Conservation (phyloP, 2,797 vertebrate species). For the Poecile montanus region DNA sequence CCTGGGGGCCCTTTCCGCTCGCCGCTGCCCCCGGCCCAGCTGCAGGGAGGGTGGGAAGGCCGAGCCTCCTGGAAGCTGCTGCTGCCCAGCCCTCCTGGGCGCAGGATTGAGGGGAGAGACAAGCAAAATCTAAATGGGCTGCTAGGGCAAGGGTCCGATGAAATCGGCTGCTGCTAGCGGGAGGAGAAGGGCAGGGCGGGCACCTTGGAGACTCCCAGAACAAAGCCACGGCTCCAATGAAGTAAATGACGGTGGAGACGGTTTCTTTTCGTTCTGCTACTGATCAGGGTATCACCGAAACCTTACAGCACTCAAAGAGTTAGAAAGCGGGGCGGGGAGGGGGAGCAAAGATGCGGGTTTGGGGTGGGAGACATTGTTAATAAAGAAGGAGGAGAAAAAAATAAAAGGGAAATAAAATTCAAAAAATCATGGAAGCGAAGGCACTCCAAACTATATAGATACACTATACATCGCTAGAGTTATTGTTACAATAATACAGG, state of each 20-base stretch:
- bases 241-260: not conserved
- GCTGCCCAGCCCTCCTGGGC: not conserved
- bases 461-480: constrained; percentile 99
- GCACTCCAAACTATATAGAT: constrained; percentile 99
- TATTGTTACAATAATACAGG: constrained; percentile 98
- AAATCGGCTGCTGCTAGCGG: constrained; percentile 20
- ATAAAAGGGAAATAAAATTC: constrained; percentile 74
- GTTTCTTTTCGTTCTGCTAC: constrained; percentile 60
- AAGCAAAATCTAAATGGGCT: constrained; percentile 11
- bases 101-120: not conserved
- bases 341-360: constrained; percentile 46
- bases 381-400: constrained; percentile 21
- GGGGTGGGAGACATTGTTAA: constrained; percentile 47
- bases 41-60: not conserved
- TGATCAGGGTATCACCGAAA: constrained; percentile 66
- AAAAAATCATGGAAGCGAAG: constrained; percentile 95
- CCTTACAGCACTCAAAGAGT: constrained; percentile 82
- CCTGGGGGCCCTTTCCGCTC: not conserved
- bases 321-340: constrained; percentile 4
- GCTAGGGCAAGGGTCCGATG: not conserved
- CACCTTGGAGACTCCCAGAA: constrained; percentile 51
- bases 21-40: not conserved
- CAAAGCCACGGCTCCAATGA: constrained; percentile 48
- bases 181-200: not conserved
- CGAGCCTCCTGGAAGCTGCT: constrained; percentile 14